Conservation (phyloP, 2,113 vertebrate genomes). For the Galeopterus variegatus region DNA sequence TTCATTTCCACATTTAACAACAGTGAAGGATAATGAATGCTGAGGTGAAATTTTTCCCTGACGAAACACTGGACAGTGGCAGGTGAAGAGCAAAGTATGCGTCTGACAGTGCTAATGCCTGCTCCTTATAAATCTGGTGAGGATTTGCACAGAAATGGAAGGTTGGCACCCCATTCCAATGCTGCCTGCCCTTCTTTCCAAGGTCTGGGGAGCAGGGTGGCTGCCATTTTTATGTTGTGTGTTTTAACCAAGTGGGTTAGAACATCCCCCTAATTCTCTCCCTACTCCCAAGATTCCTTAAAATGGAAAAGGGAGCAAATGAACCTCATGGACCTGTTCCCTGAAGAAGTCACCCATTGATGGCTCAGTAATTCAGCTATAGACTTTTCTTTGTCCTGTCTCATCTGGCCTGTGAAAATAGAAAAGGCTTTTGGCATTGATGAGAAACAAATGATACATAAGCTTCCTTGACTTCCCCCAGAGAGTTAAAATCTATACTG, state of each 20-base stretch:
- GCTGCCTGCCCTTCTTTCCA: not conserved
- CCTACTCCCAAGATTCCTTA: not conserved
- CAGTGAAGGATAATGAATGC: constrained; percentile 6
- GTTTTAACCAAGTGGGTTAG: constrained; percentile 1
- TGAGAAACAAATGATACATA: constrained; percentile 62
- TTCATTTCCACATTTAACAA: constrained; percentile 56
- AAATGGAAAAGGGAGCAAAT: constrained; percentile 23
- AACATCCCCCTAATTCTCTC: not conserved
- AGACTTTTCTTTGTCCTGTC: constrained; percentile 41
- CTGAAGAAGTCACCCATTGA: not conserved
- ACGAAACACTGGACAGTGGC: not conserved
- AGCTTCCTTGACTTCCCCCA: constrained; percentile 24
- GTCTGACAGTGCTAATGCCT: not conserved
- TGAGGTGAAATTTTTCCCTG: not conserved
- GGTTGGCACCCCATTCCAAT: not conserved
- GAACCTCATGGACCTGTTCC: constrained; percentile 24
- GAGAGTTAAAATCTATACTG: constrained; percentile 45
- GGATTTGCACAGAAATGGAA: constrained; percentile 10
- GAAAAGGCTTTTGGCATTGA: constrained; percentile 45
- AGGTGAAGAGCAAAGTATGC: not conserved
- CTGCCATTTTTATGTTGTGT: constrained; percentile 38
- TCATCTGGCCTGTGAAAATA: constrained; percentile 58
- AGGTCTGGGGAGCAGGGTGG: not conserved
- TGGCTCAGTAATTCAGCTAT: constrained; percentile 32
- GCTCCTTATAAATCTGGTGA: not conserved